These are phyloP conservation scores for Acanthochromis polyacanthus DNA, from an alignment of 2,113 vertebrate species.

Conservation along the genomic window DNA sequence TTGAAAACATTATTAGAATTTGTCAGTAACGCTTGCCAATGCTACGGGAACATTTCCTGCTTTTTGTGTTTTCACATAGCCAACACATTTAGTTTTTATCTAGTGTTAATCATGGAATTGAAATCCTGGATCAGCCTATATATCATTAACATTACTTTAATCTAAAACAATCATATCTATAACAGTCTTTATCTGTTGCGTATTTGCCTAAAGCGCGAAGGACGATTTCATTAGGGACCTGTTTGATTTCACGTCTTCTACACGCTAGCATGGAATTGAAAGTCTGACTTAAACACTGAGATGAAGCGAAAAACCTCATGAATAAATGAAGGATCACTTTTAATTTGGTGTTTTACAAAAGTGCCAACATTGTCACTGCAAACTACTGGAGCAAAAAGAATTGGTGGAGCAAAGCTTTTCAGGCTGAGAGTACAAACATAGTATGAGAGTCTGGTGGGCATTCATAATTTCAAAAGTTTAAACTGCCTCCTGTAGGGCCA, in stretches of 20 bases:
- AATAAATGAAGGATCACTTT: conserved; percentile 66
- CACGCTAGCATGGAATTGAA: conserved; percentile 7
- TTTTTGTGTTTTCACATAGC: too few species aligned
- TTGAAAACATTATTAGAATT: too few species aligned
- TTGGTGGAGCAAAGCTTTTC: conserved; percentile 33
- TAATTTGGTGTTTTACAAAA: conserved; percentile 64
- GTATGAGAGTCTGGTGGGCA: conserved; percentile 55
- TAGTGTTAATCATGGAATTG: too few species aligned
- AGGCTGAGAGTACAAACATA: conserved; percentile 46
- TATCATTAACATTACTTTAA: conserved; percentile 18
- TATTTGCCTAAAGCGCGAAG: conserved; percentile 16
- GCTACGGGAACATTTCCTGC: too few species aligned
- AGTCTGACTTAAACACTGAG: conserved; percentile 9
- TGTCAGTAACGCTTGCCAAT: too few species aligned
- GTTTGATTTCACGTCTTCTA: conserved; percentile 21
- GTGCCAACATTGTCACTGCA: conserved; percentile 47
- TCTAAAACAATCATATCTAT: conserved; percentile 7
- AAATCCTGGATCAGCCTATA: background rate
- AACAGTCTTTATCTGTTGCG: background rate
- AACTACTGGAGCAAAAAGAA: conserved; percentile 55
- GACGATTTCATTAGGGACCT: conserved; percentile 22
- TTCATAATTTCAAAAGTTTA: conserved; percentile 71
- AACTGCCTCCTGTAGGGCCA: conserved; percentile 64
- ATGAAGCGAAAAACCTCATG: conserved; percentile 11
- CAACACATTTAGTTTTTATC: too few species aligned